Evolutionary conservation across 2,797 vertebrate species (phyloP).

Genomic region (Oceanodroma leucorhoa): DNA sequence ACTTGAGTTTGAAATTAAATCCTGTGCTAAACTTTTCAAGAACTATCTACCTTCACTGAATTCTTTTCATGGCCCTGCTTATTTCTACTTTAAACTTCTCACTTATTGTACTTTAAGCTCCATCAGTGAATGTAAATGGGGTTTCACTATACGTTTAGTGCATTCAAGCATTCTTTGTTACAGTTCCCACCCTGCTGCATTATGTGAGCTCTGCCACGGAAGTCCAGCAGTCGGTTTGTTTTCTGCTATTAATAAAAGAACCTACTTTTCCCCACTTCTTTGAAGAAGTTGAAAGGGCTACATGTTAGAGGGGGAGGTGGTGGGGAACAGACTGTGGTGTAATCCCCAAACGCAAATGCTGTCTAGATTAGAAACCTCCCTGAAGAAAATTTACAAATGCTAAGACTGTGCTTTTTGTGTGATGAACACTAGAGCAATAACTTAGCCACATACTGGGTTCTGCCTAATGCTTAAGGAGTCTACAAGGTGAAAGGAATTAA

Average conservation of each 20-base stretch:
- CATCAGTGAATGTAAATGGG: conserved; percentile 77
- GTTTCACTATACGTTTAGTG: conserved; percentile 78
- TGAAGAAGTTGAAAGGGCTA: conserved; percentile 80
- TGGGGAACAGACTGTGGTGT: conserved; percentile 70
- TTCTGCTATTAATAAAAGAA: conserved; percentile 81
- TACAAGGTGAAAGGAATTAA: conserved; percentile 54
- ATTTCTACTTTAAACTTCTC: conserved; percentile 77
- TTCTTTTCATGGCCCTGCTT: conserved; percentile 72
- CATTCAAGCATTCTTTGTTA: conserved; percentile 80
- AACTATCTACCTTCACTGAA: conserved; percentile 69
- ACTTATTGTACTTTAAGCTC: conserved; percentile 74
- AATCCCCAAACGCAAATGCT: conserved; percentile 75
- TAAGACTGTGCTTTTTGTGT: conserved; percentile 67
- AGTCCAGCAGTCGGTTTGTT: conserved; percentile 81
- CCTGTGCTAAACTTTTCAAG: conserved; percentile 69
- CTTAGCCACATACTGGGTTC: conserved; percentile 48
- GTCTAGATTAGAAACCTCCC: conserved; percentile 73
- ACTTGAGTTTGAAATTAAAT: conserved; percentile 64
- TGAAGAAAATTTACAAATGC: conserved; percentile 71
- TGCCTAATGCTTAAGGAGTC: conserved; percentile 43
- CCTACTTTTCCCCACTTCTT: conserved; percentile 72
- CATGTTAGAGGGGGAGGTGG: conserved; percentile 72
- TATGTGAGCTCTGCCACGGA: conserved; percentile 76
- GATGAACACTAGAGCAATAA: conserved; percentile 65
- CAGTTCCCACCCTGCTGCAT: conserved; percentile 74